phyloP scores from a whole-genome alignment of 2,797 vertebrate genomes.

The Enoplosus armatus region DNA sequence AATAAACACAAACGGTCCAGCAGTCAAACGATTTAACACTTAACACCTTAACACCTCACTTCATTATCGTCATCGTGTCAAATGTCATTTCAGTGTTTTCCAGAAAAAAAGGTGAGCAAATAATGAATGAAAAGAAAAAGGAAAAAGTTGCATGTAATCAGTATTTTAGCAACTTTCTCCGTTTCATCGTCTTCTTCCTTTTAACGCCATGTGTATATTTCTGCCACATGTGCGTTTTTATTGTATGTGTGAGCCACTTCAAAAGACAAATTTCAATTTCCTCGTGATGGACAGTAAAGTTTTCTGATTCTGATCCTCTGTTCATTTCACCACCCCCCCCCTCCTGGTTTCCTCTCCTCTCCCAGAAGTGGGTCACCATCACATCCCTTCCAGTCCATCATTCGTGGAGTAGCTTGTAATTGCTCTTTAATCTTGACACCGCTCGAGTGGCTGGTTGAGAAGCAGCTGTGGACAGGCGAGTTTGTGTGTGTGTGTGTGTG shows the following conservation, averaged over 20 bases:
- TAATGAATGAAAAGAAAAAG: background rate
- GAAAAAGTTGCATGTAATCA: background rate
- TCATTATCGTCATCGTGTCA: no score
- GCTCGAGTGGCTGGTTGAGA: slow-evolving; percentile 8
- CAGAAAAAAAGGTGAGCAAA: background rate
- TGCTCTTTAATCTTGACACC: slow-evolving; percentile 57
- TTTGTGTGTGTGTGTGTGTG: background rate
- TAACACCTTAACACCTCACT: no score
- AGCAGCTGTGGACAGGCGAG: background rate
- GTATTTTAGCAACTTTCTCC: background rate
- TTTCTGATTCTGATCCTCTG: background rate
- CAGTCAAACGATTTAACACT: no score
- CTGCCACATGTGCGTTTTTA: background rate
- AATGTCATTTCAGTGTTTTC: no score
- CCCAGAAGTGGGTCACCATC: slow-evolving; percentile 48
- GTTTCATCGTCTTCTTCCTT: background rate
- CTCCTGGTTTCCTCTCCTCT: background rate
- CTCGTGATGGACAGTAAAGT: no score
- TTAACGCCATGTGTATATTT: background rate
- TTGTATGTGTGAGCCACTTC: background rate
- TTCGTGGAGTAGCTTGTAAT: slow-evolving; percentile 12
- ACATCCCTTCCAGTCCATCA: slow-evolving; percentile 34
- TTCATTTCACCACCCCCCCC: no score
- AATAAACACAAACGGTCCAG: no score
- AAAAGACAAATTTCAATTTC: background rate